Evolutionary conservation across 1,140 invertebrate genomes (phyloP), one percentile per base, ranked within the genome.

Genomic region (Lordiphosa collinella): DNA sequence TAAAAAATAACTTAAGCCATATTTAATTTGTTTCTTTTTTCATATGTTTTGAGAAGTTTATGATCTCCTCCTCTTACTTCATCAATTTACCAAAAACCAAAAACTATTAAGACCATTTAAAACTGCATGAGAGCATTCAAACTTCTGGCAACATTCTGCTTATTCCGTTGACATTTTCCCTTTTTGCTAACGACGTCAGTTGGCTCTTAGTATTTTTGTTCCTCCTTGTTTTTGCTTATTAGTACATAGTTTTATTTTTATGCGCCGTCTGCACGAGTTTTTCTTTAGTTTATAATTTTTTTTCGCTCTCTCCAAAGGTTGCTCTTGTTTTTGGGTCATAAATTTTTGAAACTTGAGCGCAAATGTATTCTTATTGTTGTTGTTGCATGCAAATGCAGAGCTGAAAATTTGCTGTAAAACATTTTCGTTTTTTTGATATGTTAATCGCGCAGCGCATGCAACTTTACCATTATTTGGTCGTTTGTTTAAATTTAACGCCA

Each of bases 261-360:
- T 75, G 71, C 75, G 66, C 74, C 54, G 61, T 41, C 57, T 63
- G 76, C 75, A 75, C 76, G 75, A 59, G 44, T 46, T 48, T 67
- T 64, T 62, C 41, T 16, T 46, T 52, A 7, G 31, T 6, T 38
- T 43, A 16, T 12, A 11, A 31, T 11, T 41, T 11, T 49, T 40
- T 48, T 50, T 14, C 35, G 34, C 16, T 32, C 14, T 58, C 72
- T 67, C 61, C 48, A 46, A 12, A 50, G 53, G 54, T 54, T 60
- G 18, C 44, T 53, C 34, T 55, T 69, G 43, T 72, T 68, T 56
- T 75, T 80, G 75, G 50, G 60, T 18, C 75, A 82, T 82, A 80
- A 67, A 80, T 75, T 67, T 65, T 66, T 82, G 59, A 74, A 75
- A 82, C 76, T 75, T 82, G 58, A 80, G 63, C 57, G 71, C 48